phyloP scores from a whole-genome alignment of 2,797 vertebrate species.

The Ispidina picta region DNA sequence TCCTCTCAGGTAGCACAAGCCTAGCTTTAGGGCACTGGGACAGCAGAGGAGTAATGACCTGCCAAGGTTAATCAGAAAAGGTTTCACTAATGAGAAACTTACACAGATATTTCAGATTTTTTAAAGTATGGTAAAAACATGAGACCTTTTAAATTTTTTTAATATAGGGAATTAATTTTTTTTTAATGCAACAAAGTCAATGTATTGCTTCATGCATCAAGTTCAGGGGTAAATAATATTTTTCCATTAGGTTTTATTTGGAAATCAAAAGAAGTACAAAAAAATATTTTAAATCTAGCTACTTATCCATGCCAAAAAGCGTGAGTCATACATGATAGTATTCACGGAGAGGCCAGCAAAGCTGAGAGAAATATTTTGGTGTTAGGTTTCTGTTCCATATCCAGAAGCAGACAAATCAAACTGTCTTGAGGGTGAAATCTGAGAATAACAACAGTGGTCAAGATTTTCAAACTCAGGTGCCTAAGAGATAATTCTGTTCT shows the following conservation, averaged over 20 bases:
- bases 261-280: conserved; percentile 43
- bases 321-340: conserved; percentile 53
- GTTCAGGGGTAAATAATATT: not conserved
- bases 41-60: not conserved
- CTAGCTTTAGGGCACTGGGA: not conserved
- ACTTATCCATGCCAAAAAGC: conserved; percentile 29
- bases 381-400: conserved; percentile 49
- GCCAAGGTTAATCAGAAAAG: not conserved
- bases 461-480: conserved; percentile 14
- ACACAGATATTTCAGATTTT: not conserved
- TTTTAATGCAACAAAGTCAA: not conserved
- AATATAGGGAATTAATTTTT: not conserved
- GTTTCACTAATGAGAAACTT: not conserved
- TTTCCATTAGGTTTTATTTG: conserved; percentile 13
- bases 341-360: conserved; percentile 43
- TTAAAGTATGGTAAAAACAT: not conserved
- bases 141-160: not conserved
- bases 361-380: conserved; percentile 39
- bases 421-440: conserved; percentile 11
- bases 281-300: conserved; percentile 20
- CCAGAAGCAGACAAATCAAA: conserved; percentile 37
- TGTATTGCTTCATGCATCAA: not conserved
- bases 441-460: conserved; percentile 9
- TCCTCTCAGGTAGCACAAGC: not conserved
- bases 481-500: not conserved